Evolutionary conservation across 2,888 invertebrate genomes (phyloP).

Genomic region (Drosophila siamana): DNA sequence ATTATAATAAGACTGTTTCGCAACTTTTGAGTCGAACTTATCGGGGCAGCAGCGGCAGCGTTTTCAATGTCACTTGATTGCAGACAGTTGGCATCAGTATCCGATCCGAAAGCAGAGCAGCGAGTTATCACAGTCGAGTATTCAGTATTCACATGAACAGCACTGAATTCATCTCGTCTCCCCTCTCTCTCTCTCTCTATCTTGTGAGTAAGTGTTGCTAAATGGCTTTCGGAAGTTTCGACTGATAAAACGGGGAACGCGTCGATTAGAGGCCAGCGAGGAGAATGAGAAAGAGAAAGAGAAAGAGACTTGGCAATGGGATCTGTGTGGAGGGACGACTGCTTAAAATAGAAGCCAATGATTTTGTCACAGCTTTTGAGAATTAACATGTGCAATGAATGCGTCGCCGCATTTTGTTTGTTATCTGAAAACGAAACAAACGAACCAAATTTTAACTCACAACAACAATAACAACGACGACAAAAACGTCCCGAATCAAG

Average conservation of each 20-base stretch:
- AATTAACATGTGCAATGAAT: constrained; percentile 43
- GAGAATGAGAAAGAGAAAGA: background rate
- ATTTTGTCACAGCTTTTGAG: constrained; percentile 51
- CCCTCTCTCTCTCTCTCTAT: background rate
- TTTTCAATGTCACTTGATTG: constrained; percentile 64
- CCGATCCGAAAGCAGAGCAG: constrained; percentile 24
- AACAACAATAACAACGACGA: background rate
- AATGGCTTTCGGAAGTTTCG: constrained; percentile 57
- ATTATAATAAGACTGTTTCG: constrained; percentile 34
- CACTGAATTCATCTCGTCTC: constrained; percentile 5
- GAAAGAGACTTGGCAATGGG: constrained; percentile 18
- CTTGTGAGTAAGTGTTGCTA: constrained; percentile 33
- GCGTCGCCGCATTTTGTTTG: background rate
- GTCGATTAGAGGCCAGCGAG: background rate
- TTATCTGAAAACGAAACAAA: constrained; percentile 38
- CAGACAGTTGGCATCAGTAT: constrained; percentile 46
- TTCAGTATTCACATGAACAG: constrained; percentile 13
- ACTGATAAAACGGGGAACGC: constrained; percentile 44
- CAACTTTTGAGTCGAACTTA: constrained; percentile 44
- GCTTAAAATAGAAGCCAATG: constrained; percentile 46
- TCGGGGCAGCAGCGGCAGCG: constrained; percentile 33
- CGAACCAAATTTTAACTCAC: constrained; percentile 3
- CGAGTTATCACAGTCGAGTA: constrained; percentile 1
- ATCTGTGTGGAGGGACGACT: constrained; percentile 15
- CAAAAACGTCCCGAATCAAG: constrained; percentile 5